Evolutionary conservation across 2,888 invertebrate genomes (phyloP), one percentile per base, ranked within the genome.

Genomic region (Invenusta paracnida): DNA sequence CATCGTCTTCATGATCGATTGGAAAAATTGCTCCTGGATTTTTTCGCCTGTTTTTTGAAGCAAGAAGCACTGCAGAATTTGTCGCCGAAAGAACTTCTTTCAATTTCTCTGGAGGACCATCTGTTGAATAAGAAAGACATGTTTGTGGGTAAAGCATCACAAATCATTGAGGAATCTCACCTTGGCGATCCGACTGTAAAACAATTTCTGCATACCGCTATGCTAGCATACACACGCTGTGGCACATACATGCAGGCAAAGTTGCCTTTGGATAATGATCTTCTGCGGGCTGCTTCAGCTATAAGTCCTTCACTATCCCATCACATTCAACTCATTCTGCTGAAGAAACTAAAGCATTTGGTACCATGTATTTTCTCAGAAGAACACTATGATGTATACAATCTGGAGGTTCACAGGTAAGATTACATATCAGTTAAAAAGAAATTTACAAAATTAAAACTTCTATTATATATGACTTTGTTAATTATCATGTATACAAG

Each of bases 241-340:
- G 88, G 81, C 25, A 73, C 30, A 25, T 83, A 82, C 79, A 30
- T 88, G 23, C 86, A 83, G 31, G 48, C 87, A 67, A 88, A 87
- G 85, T 83, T 88, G 86, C 88, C 88, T n/a, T 81, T 88, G 11
- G 73, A 81, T 82, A 88, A 87, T 79, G n/a, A 31, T 1, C 28
- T 88, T 0, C 85, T 88, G 67, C 84, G 86, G 30, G 48, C 17
- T 79, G 73, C 27, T 13, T 73, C 73, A 73, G 11, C 73, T 73
- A n/a, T 23, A 73, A 73, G 73, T 73, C 73, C 73, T 73, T 5
- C 73, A 73, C 73, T 73, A 23, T 13, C 5, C 23, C 2, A 2
- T 23, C 73, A 23, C 73, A 73, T 73, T 23, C 73, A 73, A 73
- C 23, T 73, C 27, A 13, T 2, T 73, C 73, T 73, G 27, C 73